A percentile compares a stretch with the other conserved stretches of the same genome.
phyloP scores from a whole-genome alignment of 2,113 vertebrate species.

The Genyomyrus donnyi region DNA sequence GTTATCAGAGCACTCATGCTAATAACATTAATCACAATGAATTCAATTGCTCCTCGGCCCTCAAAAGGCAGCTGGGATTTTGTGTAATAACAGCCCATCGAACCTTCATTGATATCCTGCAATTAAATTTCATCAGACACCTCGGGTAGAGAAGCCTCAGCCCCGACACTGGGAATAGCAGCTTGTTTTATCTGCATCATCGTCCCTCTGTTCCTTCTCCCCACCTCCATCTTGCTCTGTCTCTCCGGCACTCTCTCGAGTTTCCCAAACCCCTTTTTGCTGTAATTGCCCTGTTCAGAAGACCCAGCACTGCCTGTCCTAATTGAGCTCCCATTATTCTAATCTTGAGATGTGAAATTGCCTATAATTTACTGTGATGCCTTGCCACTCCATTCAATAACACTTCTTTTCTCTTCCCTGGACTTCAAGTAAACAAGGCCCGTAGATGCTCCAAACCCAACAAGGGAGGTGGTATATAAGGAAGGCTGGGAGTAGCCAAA shows the following conservation, averaged over 20 bases:
- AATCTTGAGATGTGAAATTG: slow-evolving; percentile 72
- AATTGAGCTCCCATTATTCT: slow-evolving; percentile 64
- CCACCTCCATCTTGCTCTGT: slow-evolving; percentile 35
- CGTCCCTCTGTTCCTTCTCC: slow-evolving; percentile 7
- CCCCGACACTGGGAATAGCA: slow-evolving; percentile 36
- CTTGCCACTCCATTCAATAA: slow-evolving; percentile 52
- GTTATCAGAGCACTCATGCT: slow-evolving; percentile 51
- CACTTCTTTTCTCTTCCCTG: slow-evolving; percentile 46
- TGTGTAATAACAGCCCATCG: slow-evolving; percentile 45
- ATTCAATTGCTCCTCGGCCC: slow-evolving; percentile 36
- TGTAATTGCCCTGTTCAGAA: slow-evolving; percentile 65
- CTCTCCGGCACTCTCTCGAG: slow-evolving; percentile 46
- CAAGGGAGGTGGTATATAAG: slow-evolving; percentile 43
- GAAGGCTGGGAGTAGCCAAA: slow-evolving; percentile 26
- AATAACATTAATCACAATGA: slow-evolving; percentile 60
- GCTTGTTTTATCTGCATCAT: slow-evolving; percentile 35
- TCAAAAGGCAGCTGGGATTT: slow-evolving; percentile 42
- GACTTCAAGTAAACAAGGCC: slow-evolving; percentile 51
- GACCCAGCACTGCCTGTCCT: slow-evolving; percentile 59
- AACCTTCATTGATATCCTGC: slow-evolving; percentile 45
- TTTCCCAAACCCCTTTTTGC: slow-evolving; percentile 46
- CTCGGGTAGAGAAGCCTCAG: slow-evolving; percentile 39
- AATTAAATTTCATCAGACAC: slow-evolving; percentile 57
- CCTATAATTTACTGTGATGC: slow-evolving; percentile 68
- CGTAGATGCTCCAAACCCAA: slow-evolving; percentile 46